These are phyloP conservation scores for Taenaris catops DNA, from an alignment of 2,888 invertebrate genomes.

Conservation along the genomic window DNA sequence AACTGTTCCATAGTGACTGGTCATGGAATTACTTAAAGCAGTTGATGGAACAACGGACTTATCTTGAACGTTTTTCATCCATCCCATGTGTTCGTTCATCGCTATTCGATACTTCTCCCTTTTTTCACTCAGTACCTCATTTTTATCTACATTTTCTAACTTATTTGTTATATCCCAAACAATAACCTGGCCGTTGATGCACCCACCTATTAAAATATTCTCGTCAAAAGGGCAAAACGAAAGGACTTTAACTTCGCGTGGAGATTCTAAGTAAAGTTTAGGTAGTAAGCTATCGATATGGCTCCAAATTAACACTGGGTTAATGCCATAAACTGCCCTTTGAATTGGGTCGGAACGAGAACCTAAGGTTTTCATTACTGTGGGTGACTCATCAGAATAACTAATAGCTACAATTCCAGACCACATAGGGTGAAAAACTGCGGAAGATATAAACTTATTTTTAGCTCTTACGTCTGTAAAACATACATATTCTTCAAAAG, in stretches of 20 bases:
- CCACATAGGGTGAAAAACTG: conserved; percentile 86
- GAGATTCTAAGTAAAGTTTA: conserved; percentile 84
- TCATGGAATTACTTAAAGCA: conserved; percentile 80
- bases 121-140: conserved; percentile 80
- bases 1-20: conserved; percentile 82
- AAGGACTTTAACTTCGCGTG: conserved; percentile 82
- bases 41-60: conserved; percentile 79
- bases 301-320: conserved; percentile 87
- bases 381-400: conserved; percentile 81
- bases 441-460: conserved; percentile 82
- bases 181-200: conserved; percentile 84
- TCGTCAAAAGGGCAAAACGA: conserved; percentile 85
- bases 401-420: conserved; percentile 83
- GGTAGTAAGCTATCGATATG: conserved; percentile 84
- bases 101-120: conserved; percentile 82
- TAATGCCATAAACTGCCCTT: conserved; percentile 80
- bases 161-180: conserved; percentile 85
- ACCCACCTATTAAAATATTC: conserved; percentile 85
- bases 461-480: conserved; percentile 84
- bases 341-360: conserved; percentile 67
- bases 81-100: conserved; percentile 82
- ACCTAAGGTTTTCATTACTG: conserved; percentile 56
- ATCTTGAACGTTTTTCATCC: conserved; percentile 84
- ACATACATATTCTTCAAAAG: conserved; percentile 78
- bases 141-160: conserved; percentile 80